Evolutionary conservation across 2,888 invertebrate genomes (phyloP).

Genomic region (Lasioglossum leucozonium): DNA sequence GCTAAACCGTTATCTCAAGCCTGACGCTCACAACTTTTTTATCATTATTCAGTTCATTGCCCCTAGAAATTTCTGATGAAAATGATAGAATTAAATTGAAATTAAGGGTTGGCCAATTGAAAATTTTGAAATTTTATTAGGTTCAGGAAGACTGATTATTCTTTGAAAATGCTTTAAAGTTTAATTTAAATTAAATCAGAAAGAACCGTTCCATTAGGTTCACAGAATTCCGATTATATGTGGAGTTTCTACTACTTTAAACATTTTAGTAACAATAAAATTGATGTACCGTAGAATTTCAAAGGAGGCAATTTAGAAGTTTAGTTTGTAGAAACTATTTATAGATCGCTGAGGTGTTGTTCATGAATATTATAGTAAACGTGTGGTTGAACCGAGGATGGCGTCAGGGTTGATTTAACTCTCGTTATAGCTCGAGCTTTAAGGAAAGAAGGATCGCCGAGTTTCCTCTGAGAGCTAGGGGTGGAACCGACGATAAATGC

Average conservation of each 20-base stretch:
- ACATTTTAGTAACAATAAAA: background rate
- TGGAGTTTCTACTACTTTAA: background rate
- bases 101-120: no score
- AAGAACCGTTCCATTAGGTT: background rate
- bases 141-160: background rate
- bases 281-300: background rate
- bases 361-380: background rate
- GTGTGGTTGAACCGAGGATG: background rate
- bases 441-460: constrained; percentile 14
- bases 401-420: constrained; percentile 10
- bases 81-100: background rate
- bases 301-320: background rate
- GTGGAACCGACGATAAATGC: constrained; percentile 42
- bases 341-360: background rate
- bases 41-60: background rate
- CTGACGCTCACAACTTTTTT: background rate
- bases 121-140: no score
- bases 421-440: constrained; percentile 31
- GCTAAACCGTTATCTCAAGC: background rate
- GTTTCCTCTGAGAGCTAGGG: constrained; percentile 20
- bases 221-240: background rate
- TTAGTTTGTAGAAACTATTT: background rate
- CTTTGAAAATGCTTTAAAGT: background rate
- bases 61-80: background rate
- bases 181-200: background rate